Evolutionary conservation across 2,797 vertebrate genomes (phyloP), one percentile per base, ranked within the genome.

Genomic region (Antennarius maculatus): DNA sequence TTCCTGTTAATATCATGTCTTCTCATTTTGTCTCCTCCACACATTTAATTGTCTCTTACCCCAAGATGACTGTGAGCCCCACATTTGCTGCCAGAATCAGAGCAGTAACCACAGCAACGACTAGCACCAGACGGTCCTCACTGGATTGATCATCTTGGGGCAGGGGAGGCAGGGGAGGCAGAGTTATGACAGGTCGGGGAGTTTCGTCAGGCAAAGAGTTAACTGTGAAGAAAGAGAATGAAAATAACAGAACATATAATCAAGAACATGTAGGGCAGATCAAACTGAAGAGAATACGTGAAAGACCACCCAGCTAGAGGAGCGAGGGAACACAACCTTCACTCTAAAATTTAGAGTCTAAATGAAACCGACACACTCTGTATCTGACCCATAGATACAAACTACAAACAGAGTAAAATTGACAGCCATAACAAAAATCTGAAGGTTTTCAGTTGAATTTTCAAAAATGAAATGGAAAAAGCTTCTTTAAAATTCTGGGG

Each of bases 41-140:
- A 75, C 56, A 71, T 73, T 23, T 46, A 16, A 56, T 13, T 27
- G 43, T 60, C 48, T 74, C 90, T 90, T 62, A 92, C 90, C 90
- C 61, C 16, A 92, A 70, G 61, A 81, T 14, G 28, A 83, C 42
- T 18, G 54, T 51, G 48, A 90, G 66, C 74, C 78, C 81, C n/a
- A 89, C 17, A 55, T 86, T 77, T 0, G 34, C 87, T 18, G 46
- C 69, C 68, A 91, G 67, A 53, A 82, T 74, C 43, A 90, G 56
- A 46, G 73, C 81, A 2, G 80, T 87, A 57, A 90, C 68, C 51
- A 61, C 5, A 53, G 73, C 41, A 5, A 90, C 61, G 73, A 88
- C 41, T 27, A 66, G 56, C 75, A 79, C 53, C 66, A 87, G 49
- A 58, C 80, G 69, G 55, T 5, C 46, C 31, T 57, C 37, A 7